Base-by-base conservation (phyloP, 2,888 invertebrate genomes). In the Zelleria hepariella region DNA sequence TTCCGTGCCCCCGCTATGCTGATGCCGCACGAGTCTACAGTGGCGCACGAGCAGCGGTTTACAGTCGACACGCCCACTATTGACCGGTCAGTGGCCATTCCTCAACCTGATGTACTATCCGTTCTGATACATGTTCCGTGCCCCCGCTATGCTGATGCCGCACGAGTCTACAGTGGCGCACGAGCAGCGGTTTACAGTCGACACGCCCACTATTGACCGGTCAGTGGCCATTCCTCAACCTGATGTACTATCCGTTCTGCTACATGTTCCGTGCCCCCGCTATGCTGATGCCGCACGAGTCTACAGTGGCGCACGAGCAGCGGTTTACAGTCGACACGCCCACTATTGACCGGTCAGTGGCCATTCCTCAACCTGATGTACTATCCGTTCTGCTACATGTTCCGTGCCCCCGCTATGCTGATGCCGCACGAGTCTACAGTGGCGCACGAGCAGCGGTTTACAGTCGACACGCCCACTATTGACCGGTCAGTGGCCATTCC, bases 381-480 rank as follows among this genome's bases (percentile, higher is more conserved):
- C 32, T 32, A 99, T 84, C 99, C 99, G 64, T 98, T 98, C 90
- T 96, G 96, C 81, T 99, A 99, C 87, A 97, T 98, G 96, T 99
- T 99, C 91, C 93, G 98, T 69, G 97, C 99, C 51, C 98, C 98
- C 59, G 95, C 98, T 59, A 98, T 98, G 97, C 90, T 99, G 74
- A 94, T 99, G 94, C 98, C 99, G 2, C 99, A 99, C 82, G 99
- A 99, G 90, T 97, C 97, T 47, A 99, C 99, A 0, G 99, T 99
- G 2, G 96, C 97, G 20, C 99, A 99, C 79, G 96, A 97, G 74
- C 96, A 96, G 80, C 90, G 94, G 61, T 96, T 96, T 84, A 93
- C 93, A 20, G 91, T 94, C 75, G 95, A 95, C 73, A 90, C 92
- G 59, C 93, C 93, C 52, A 77, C 84, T 61, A 92, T 93, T 76